Conservation (phyloP, 2,888 invertebrate genomes). For the Nomada fabriciana region DNA sequence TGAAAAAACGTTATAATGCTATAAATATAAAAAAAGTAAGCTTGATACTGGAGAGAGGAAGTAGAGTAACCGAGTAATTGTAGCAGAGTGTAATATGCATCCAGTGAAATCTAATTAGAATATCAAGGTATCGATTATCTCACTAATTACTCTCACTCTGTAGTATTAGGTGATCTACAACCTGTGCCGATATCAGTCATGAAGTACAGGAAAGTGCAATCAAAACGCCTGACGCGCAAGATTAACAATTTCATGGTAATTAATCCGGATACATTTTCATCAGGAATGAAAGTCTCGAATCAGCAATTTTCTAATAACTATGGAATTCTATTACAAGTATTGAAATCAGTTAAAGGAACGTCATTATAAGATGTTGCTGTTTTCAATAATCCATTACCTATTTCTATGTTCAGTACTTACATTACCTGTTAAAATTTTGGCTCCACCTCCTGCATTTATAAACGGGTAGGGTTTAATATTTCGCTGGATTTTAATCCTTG, state of each 20-base stretch:
- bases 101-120: slow-evolving; percentile 43
- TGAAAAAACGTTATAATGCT: no score
- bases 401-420: neutral
- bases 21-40: no score
- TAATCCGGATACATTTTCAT: neutral
- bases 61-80: slow-evolving; percentile 9
- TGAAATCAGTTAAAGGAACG: neutral
- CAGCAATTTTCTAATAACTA: neutral
- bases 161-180: slow-evolving; percentile 44
- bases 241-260: slow-evolving; percentile 33
- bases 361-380: neutral
- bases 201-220: slow-evolving; percentile 46
- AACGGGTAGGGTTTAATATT: no score
- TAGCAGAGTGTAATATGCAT: neutral
- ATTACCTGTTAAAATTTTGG: neutral
- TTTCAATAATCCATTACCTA: neutral
- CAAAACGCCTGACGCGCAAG: slow-evolving; percentile 36
- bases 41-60: neutral
- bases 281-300: neutral
- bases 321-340: no score
- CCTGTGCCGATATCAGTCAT: slow-evolving; percentile 43
- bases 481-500: no score
- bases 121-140: slow-evolving; percentile 37
- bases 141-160: slow-evolving; percentile 53
- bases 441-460: neutral